Conservation (phyloP, 30 jellyfish, hydroid and myxozoan genomes). For the Chironex yamaguchii region DNA sequence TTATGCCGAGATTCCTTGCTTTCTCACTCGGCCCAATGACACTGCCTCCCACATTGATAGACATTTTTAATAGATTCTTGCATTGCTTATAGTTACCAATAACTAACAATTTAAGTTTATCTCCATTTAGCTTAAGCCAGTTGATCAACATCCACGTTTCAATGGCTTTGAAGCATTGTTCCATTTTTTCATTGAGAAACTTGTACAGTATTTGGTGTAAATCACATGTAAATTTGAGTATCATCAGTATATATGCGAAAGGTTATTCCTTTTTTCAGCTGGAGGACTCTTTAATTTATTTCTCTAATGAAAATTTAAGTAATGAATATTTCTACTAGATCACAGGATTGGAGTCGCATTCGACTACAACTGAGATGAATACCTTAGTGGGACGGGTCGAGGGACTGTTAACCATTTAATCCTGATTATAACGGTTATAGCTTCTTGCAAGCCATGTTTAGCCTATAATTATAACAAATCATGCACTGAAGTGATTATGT, state of each 20-base stretch:
- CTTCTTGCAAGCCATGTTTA: too few species aligned
- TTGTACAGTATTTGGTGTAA: constrained; percentile 12
- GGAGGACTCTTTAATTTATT: too few species aligned
- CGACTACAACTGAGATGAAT: too few species aligned
- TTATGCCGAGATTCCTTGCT: constrained; percentile 54
- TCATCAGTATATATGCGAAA: constrained; percentile 6
- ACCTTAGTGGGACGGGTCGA: too few species aligned
- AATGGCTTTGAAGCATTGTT: constrained; percentile 28
- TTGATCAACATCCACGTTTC: constrained; percentile 47
- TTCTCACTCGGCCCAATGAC: constrained; percentile 53
- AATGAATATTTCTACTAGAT: too few species aligned
- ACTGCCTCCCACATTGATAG: constrained; percentile 53
- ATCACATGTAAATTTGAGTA: too few species aligned
- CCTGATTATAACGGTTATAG: too few species aligned
- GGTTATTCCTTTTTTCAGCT: constrained; percentile 1
- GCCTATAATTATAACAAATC: too few species aligned
- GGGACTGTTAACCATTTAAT: too few species aligned
- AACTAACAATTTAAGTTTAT: constrained; percentile 39
- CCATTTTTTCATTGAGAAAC: constrained; percentile 6
- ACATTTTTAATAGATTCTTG: constrained; percentile 23
- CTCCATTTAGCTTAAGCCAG: constrained; percentile 52
- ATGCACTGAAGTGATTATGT: too few species aligned
- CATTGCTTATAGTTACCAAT: constrained; percentile 48
- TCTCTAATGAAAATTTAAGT: too few species aligned
- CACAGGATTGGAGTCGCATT: too few species aligned